phyloP scores from a whole-genome alignment of 2,888 invertebrate species.

The Diaperis boleti region DNA sequence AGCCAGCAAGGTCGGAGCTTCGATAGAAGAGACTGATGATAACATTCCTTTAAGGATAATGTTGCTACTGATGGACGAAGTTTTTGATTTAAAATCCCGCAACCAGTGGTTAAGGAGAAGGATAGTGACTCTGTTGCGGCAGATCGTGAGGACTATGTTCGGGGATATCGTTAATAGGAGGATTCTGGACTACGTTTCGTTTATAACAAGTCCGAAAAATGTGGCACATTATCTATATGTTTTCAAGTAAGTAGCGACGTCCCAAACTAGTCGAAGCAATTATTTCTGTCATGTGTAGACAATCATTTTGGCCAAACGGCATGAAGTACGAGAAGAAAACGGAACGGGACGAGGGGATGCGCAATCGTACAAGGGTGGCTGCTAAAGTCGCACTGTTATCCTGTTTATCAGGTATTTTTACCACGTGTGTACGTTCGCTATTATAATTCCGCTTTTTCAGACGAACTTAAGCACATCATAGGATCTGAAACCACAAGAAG shows the following conservation, averaged over 20 bases:
- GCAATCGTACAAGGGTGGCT: constrained; percentile 84
- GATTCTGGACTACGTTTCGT: constrained; percentile 89
- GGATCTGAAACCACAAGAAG: constrained; percentile 89
- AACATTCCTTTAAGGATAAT: constrained; percentile 86
- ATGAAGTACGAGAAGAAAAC: constrained; percentile 61
- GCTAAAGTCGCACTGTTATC: constrained; percentile 89
- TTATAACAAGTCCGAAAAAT: constrained; percentile 87
- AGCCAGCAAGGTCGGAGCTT: constrained; percentile 65
- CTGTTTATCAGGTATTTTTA: constrained; percentile 81
- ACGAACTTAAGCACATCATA: constrained; percentile 90
- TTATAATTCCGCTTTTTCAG: too few species aligned
- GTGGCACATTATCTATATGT: constrained; percentile 88
- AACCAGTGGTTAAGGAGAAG: constrained; percentile 86
- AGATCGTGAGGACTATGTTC: constrained; percentile 83
- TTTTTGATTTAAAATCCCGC: constrained; percentile 84
- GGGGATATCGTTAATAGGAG: constrained; percentile 88
- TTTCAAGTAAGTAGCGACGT: constrained; percentile 85
- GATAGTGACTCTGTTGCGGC: constrained; percentile 80
- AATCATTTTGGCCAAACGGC: constrained; percentile 74
- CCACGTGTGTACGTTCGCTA: too few species aligned
- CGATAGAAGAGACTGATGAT: constrained; percentile 73
- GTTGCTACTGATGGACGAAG: constrained; percentile 84
- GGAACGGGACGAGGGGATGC: constrained; percentile 59
- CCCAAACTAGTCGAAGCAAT: too few species aligned
- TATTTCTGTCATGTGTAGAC: constrained; percentile 65